phyloP scores from a whole-genome alignment of 2,113 vertebrate genomes.

The Urocitellus parryii region DNA sequence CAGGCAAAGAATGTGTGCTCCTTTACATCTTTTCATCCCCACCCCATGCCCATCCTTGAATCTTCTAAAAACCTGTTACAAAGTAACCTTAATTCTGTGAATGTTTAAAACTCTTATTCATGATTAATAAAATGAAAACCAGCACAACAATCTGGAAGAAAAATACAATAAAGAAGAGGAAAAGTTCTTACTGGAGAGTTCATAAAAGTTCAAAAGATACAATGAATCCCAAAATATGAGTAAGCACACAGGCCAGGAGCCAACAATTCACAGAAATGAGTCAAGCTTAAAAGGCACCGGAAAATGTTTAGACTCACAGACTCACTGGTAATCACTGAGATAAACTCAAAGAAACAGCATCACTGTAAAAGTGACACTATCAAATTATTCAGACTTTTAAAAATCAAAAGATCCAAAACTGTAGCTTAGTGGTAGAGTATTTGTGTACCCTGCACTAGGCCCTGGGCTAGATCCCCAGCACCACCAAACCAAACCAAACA shows the following conservation, averaged over 20 bases:
- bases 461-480: background rate
- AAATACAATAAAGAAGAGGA: background rate
- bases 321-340: background rate
- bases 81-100: background rate
- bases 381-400: background rate
- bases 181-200: background rate
- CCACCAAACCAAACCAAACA: background rate
- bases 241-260: background rate
- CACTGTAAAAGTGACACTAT: background rate
- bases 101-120: background rate
- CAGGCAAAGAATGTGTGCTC: background rate
- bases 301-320: background rate
- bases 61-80: background rate
- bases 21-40: background rate
- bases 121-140: background rate
- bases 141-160: conserved; percentile 15
- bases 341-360: background rate
- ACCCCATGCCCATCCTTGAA: background rate
- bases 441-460: background rate
- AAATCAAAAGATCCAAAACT: background rate
- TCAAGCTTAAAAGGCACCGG: background rate
- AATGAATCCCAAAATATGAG: background rate
- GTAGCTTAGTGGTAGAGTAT: background rate
- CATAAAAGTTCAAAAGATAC: background rate
- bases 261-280: background rate